These are phyloP conservation scores for Mamestra configurata DNA, from an alignment of 1,140 invertebrate species.

Conservation along the genomic window DNA sequence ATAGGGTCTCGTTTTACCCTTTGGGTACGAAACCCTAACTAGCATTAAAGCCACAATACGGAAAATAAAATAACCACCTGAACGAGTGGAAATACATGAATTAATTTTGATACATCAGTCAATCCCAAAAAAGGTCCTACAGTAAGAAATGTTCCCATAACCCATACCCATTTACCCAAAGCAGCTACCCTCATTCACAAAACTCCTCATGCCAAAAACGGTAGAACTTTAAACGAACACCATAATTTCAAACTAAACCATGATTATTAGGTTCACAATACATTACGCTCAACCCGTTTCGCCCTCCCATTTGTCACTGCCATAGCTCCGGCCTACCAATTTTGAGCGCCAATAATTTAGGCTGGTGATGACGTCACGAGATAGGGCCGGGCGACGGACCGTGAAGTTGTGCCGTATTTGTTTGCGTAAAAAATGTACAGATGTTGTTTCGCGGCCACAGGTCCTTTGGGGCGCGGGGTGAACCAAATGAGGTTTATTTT, in stretches of 20 bases:
- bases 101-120: background rate
- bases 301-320: constrained; percentile 46
- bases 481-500: background rate
- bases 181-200: background rate
- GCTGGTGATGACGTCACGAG: constrained; percentile 24
- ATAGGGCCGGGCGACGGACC: background rate
- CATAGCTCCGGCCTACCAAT: constrained; percentile 44
- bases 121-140: background rate
- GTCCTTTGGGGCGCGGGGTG: background rate
- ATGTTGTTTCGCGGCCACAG: background rate
- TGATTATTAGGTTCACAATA: constrained; percentile 33
- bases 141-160: background rate
- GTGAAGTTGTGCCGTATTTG: constrained; percentile 15
- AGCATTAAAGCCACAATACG: too few relatives aligned
- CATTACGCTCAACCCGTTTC: constrained; percentile 19
- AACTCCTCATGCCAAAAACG: background rate
- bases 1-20: too few relatives aligned
- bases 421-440: constrained; percentile 12
- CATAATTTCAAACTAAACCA: background rate
- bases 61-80: too few relatives aligned
- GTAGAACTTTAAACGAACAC: background rate
- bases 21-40: too few relatives aligned
- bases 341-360: constrained; percentile 53
- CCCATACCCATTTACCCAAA: background rate
- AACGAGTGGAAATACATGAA: too few relatives aligned